These are phyloP conservation scores for Trilocha varians DNA, from an alignment of 2,888 invertebrate species.

Conservation along the genomic window DNA sequence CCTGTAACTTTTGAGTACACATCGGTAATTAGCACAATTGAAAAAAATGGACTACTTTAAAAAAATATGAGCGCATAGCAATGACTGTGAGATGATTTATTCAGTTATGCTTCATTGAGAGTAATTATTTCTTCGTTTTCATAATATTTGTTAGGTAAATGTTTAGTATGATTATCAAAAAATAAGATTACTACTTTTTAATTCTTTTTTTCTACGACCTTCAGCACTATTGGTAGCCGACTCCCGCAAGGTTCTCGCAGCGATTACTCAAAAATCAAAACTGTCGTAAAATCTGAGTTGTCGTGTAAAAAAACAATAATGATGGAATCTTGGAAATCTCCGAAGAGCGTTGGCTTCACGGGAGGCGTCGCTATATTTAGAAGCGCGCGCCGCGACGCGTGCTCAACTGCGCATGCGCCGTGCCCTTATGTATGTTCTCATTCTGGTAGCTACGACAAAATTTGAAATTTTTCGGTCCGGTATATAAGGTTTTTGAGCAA, in stretches of 20 bases:
- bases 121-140: too few species aligned
- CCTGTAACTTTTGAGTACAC: slow-evolving; percentile 1
- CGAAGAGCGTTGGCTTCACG: slow-evolving; percentile 50
- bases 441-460: slow-evolving; percentile 3
- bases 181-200: too few species aligned
- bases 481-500: too few species aligned
- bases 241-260: slow-evolving; percentile 3
- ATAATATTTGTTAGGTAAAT: too few species aligned
- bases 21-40: background rate
- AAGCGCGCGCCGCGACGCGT: slow-evolving; percentile 56
- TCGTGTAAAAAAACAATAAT: slow-evolving; percentile 26
- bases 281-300: slow-evolving; percentile 16
- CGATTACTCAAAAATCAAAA: slow-evolving; percentile 10
- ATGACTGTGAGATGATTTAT: too few species aligned
- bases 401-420: slow-evolving; percentile 35
- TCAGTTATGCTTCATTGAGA: too few species aligned
- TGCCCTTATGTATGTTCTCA: slow-evolving; percentile 4
- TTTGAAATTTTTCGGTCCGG: background rate
- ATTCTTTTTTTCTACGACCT: too few species aligned
- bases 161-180: too few species aligned
- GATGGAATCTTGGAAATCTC: slow-evolving; percentile 61
- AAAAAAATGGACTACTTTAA: background rate
- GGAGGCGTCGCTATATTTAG: slow-evolving; percentile 63
- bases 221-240: too few species aligned
- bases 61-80: background rate